Percentiles rank a stretch among this genome's conserved stretches.
These are phyloP conservation scores for Gonocerus acuteangulatus DNA, from an alignment of 2,888 invertebrate genomes.

Conservation along the genomic window DNA sequence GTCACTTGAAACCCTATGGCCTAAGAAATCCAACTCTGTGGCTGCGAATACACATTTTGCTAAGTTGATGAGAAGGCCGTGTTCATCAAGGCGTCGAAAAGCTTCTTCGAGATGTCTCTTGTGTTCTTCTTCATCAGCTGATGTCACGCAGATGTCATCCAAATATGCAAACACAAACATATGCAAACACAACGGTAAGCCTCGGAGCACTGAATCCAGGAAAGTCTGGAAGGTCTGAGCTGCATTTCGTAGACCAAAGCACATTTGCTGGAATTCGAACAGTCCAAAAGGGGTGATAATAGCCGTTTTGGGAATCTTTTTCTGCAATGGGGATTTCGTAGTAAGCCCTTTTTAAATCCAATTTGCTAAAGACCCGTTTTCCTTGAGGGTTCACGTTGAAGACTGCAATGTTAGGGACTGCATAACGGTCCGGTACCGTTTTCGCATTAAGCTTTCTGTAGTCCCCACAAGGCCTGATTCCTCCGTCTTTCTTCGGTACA, in stretches of 20 bases:
- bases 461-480: slow-evolving; percentile 37
- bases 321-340: slow-evolving; percentile 36
- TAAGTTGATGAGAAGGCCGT: slow-evolving; percentile 14
- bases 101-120: slow-evolving; percentile 9
- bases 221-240: slow-evolving; percentile 38
- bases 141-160: slow-evolving; percentile 37
- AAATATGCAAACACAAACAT: slow-evolving; percentile 36
- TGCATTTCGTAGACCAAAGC: slow-evolving; percentile 37
- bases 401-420: slow-evolving; percentile 36
- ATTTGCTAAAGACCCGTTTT: slow-evolving; percentile 6
- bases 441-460: slow-evolving; percentile 36
- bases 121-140: slow-evolving; percentile 24
- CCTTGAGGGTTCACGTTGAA: slow-evolving; percentile 31
- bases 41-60: slow-evolving; percentile 18
- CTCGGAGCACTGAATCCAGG: slow-evolving; percentile 36
- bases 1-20: not conserved
- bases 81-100: slow-evolving; percentile 9
- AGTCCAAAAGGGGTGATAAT: slow-evolving; percentile 39
- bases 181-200: too few species aligned
- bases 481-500: slow-evolving; percentile 37
- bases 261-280: slow-evolving; percentile 35
- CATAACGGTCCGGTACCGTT: slow-evolving; percentile 36
- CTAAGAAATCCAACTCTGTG: slow-evolving; percentile 7
- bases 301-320: slow-evolving; percentile 39
- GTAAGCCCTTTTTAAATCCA: slow-evolving; percentile 21